A percentile compares a stretch with the other conserved stretches of the same genome.
These are phyloP conservation scores for Dendrolimus pini DNA, from an alignment of 2,888 invertebrate genomes.

Conservation along the genomic window DNA sequence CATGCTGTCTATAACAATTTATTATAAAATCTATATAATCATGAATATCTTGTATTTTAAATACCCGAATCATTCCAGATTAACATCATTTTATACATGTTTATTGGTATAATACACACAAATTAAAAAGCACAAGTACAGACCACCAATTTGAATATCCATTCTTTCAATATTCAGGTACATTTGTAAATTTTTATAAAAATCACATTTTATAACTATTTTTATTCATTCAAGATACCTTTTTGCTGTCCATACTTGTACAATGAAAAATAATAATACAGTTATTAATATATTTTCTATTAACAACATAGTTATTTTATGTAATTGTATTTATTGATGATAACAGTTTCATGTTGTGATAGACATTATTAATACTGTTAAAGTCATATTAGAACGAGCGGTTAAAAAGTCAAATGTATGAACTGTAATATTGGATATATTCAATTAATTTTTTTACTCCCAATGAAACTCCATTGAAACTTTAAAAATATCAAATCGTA, in stretches of 20 bases:
- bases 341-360: too few relatives aligned
- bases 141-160: not conserved
- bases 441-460: too few relatives aligned
- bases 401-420: too few relatives aligned
- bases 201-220: not conserved
- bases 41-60: not conserved
- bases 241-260: not conserved
- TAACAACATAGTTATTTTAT: too few relatives aligned
- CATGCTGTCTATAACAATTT: too few relatives aligned
- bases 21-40: too few relatives aligned
- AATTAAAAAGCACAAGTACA: not conserved
- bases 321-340: too few relatives aligned
- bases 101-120: not conserved
- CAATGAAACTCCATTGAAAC: too few relatives aligned
- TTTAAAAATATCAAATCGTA: too few relatives aligned
- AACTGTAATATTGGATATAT: too few relatives aligned
- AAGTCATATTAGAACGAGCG: not conserved
- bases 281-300: too few relatives aligned
- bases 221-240: not conserved
- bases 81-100: not conserved
- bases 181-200: not conserved
- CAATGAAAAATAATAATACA: not conserved
- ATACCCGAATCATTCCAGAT: not conserved
- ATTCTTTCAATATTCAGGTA: not conserved
- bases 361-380: not conserved